Conservation (phyloP, 2,113 vertebrate species). For the Spermophilus dauricus region DNA sequence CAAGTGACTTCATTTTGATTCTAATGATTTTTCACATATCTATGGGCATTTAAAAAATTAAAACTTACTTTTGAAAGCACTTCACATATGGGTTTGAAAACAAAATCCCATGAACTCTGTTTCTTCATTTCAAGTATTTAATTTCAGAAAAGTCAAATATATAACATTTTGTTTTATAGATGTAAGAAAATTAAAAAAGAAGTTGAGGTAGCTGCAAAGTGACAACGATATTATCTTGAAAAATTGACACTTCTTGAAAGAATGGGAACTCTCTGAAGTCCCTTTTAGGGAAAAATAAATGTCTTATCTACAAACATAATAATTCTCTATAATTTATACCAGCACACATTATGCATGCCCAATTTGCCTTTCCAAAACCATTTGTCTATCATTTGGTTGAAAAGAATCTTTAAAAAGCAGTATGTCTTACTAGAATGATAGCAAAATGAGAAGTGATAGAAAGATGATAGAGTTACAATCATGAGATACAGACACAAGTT, state of each 20-base stretch:
- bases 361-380: background rate
- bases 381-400: background rate
- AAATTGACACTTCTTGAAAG: background rate
- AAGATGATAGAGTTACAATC: background rate
- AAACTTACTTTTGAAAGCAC: background rate
- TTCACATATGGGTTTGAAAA: background rate
- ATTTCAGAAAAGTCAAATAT: conserved; percentile 43
- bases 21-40: background rate
- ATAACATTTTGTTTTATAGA: background rate
- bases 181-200: background rate
- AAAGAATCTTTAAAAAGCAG: background rate
- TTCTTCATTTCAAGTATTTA: background rate
- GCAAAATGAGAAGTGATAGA: background rate
- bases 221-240: background rate
- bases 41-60: background rate
- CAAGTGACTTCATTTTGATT: background rate
- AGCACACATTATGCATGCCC: background rate
- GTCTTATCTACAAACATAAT: background rate
- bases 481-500: background rate
- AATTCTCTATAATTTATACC: background rate
- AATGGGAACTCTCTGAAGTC: background rate
- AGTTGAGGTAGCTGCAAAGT: background rate
- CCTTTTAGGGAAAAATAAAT: background rate
- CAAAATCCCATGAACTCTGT: background rate
- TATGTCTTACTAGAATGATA: background rate